Conservation (phyloP, 1,140 invertebrate species). For the Diabrotica undecimpunctata region DNA sequence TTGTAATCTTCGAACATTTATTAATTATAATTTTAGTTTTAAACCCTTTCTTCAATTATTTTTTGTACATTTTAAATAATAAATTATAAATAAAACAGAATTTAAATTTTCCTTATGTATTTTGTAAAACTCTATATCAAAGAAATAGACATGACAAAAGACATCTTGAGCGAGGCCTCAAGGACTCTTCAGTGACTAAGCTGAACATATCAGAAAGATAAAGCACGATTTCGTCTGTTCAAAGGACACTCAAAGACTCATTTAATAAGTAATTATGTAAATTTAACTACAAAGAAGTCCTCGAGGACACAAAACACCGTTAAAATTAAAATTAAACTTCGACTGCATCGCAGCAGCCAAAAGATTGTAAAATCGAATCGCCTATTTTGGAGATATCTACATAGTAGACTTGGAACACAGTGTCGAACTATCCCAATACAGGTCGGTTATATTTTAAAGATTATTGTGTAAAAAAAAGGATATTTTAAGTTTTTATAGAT, state of each 20-base stretch:
- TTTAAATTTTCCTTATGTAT: no score
- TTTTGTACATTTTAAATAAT: no score
- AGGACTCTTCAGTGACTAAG: not conserved
- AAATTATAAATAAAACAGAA: no score
- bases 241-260: conserved; percentile 21
- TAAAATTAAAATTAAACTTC: conserved; percentile 23
- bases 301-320: conserved; percentile 21
- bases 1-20: no score
- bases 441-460: no score
- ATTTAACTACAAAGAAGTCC: conserved; percentile 28
- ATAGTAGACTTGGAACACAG: no score
- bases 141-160: not conserved
- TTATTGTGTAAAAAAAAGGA: no score
- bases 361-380: conserved; percentile 23
- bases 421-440: no score
- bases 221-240: conserved; percentile 20
- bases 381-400: conserved; percentile 3
- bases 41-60: no score
- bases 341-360: not conserved
- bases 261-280: conserved; percentile 30
- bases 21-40: no score
- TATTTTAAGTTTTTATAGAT: no score
- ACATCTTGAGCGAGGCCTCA: not conserved
- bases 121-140: no score
- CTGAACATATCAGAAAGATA: conserved; percentile 18